A percentile compares a stretch with the other conserved stretches of the same genome.
Conservation (phyloP, 2,888 invertebrate species). For the Stomorhina lunata region DNA sequence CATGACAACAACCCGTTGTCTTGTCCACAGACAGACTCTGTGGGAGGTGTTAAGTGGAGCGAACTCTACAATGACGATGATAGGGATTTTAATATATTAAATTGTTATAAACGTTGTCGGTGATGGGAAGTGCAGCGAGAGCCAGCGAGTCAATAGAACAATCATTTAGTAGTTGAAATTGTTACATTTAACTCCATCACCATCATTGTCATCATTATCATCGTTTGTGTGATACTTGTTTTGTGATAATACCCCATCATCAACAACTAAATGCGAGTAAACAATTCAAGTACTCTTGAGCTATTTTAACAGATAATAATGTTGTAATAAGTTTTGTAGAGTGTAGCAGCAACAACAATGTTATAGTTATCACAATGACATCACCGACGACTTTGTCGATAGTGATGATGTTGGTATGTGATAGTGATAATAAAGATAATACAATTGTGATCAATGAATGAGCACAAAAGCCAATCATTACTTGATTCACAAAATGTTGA, state of each 20-base stretch:
- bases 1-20: slow-evolving; percentile 21
- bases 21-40: neutral
- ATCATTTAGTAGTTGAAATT: neutral
- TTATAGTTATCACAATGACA: slow-evolving; percentile 20
- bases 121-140: neutral
- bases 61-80: neutral
- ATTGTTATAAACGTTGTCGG: neutral
- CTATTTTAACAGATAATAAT: slow-evolving; percentile 39
- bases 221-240: neutral
- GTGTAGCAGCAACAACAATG: neutral
- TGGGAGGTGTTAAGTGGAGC: neutral
- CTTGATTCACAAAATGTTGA: too few relatives aligned
- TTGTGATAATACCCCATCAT: neutral
- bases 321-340: slow-evolving; percentile 18
- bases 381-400: neutral
- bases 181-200: neutral
- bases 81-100: neutral
- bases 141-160: neutral
- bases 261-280: neutral
- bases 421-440: neutral
- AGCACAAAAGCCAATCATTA: too few relatives aligned
- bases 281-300: neutral
- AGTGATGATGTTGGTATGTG: neutral
- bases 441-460: neutral
- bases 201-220: neutral